phyloP scores from a whole-genome alignment of 1,140 invertebrate species.

The Microvelia longipes region DNA sequence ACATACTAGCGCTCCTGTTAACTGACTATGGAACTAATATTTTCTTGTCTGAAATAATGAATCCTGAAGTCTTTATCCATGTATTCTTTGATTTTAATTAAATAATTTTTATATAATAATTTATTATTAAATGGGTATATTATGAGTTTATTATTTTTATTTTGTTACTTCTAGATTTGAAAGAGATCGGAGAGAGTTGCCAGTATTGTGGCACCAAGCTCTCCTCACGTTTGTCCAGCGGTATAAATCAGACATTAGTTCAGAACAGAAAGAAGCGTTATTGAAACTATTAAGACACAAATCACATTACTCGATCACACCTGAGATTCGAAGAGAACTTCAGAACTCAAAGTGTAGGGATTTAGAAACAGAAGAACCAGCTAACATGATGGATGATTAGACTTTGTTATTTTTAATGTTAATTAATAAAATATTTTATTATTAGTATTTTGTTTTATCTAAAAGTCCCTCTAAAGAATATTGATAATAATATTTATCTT shows the following conservation, averaged over 20 bases:
- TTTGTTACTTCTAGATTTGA: constrained; percentile 74
- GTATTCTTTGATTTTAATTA: too few relatives aligned
- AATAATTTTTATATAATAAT: too few relatives aligned
- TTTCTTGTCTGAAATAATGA: too few relatives aligned
- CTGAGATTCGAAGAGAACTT: constrained; percentile 71
- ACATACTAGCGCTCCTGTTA: too few relatives aligned
- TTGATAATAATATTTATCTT: too few relatives aligned
- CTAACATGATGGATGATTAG: constrained; percentile 8
- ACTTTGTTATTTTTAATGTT: neutral
- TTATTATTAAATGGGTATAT: too few relatives aligned
- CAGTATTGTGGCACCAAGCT: constrained; percentile 94
- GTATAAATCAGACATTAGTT: constrained; percentile 88
- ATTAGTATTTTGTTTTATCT: too few relatives aligned
- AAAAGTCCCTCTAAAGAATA: too few relatives aligned
- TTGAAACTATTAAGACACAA: constrained; percentile 62
- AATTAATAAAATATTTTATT: too few relatives aligned
- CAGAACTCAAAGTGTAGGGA: constrained; percentile 69
- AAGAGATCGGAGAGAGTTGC: constrained; percentile 62
- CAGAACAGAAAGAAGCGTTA: constrained; percentile 78
- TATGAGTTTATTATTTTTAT: too few relatives aligned
- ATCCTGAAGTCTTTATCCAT: too few relatives aligned
- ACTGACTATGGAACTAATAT: too few relatives aligned
- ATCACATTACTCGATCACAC: constrained; percentile 62
- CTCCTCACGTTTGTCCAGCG: constrained; percentile 86
- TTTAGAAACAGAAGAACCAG: constrained; percentile 35